phyloP scores from a whole-genome alignment of 2,888 invertebrate species.

The Dryadula phaetusa region DNA sequence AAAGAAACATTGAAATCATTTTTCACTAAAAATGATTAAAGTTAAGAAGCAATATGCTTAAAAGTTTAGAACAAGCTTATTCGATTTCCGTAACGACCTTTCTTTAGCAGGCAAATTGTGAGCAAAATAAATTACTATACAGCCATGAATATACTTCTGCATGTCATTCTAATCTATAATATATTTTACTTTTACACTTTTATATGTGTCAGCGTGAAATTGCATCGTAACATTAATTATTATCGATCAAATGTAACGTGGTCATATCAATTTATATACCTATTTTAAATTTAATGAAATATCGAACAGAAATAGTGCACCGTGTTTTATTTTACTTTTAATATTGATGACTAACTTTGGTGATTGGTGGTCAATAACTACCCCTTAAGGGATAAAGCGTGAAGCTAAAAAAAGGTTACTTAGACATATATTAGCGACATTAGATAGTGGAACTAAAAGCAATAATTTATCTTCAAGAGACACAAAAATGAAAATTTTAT shows the following conservation, averaged over 20 bases:
- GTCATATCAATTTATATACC: background rate
- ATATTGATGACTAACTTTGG: background rate
- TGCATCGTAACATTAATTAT: slow-evolving; percentile 12
- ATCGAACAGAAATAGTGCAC: background rate
- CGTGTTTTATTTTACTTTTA: background rate
- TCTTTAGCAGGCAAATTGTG: background rate
- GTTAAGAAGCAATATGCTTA: background rate
- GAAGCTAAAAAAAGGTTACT: too few relatives aligned
- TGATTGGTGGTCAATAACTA: too few relatives aligned
- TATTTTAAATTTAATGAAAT: background rate
- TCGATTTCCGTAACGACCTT: background rate
- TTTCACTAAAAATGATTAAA: background rate
- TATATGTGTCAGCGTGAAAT: slow-evolving; percentile 4
- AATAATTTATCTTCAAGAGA: too few relatives aligned
- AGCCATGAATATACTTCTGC: background rate
- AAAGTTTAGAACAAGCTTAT: background rate
- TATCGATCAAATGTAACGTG: background rate
- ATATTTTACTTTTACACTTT: background rate
- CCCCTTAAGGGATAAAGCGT: too few relatives aligned
- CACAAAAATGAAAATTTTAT: too few relatives aligned
- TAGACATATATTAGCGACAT: too few relatives aligned
- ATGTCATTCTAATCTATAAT: background rate
- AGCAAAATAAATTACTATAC: background rate
- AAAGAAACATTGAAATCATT: too few relatives aligned
- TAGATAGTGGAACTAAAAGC: too few relatives aligned